Conservation (phyloP, 2,797 vertebrate genomes). For the Momotus momota region DNA sequence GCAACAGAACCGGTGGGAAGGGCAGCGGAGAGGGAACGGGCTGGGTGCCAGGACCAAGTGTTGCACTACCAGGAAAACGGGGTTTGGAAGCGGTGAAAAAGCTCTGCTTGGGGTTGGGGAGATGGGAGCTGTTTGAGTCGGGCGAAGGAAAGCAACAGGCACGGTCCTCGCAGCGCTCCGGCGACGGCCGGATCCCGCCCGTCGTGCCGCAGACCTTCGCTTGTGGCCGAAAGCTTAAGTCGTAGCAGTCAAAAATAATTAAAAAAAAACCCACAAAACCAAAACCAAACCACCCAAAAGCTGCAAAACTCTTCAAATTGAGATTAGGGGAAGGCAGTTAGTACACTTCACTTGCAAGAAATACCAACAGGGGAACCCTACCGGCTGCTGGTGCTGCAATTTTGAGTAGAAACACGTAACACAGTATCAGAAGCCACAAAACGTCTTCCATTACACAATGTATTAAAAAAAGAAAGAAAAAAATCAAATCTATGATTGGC, state of each 20-base stretch:
- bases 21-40: background rate
- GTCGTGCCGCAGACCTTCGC: background rate
- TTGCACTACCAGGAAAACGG: background rate
- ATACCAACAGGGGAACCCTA: slow-evolving; percentile 64
- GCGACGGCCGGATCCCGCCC: background rate
- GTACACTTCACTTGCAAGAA: slow-evolving; percentile 60
- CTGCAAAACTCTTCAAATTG: slow-evolving; percentile 31
- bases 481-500: slow-evolving; percentile 80
- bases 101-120: background rate
- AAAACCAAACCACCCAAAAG: background rate
- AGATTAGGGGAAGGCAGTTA: slow-evolving; percentile 63
- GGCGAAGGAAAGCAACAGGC: background rate
- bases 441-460: slow-evolving; percentile 36
- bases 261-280: background rate
- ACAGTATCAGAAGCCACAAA: slow-evolving; percentile 74
- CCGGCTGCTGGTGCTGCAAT: slow-evolving; percentile 63
- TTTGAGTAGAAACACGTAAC: slow-evolving; percentile 58
- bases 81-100: slow-evolving; percentile 36
- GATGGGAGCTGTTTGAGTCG: background rate
- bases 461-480: slow-evolving; percentile 33
- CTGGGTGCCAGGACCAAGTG: slow-evolving; percentile 45
- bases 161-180: background rate
- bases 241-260: slow-evolving; percentile 34
- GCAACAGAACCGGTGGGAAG: slow-evolving; percentile 67
- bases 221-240: background rate